Conservation (phyloP, 2,113 vertebrate genomes). For the Dendropsophus ebraccatus region DNA sequence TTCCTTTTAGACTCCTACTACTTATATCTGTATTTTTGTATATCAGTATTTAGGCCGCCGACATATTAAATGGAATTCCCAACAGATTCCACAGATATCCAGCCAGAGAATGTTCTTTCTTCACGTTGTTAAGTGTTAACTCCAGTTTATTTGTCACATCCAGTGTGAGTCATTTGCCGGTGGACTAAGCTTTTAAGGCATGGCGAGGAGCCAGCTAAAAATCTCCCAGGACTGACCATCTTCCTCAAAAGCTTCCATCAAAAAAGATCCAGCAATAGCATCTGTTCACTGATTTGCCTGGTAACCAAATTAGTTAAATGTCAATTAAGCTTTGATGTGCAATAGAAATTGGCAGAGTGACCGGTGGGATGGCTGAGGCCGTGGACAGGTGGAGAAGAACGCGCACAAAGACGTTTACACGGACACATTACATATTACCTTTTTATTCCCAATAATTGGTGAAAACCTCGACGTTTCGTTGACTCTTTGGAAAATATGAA, state of each 20-base stretch:
- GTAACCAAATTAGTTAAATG: slow-evolving; percentile 58
- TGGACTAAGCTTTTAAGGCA: slow-evolving; percentile 53
- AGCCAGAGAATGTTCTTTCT: background rate
- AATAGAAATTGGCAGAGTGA: slow-evolving; percentile 53
- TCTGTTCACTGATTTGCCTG: slow-evolving; percentile 56
- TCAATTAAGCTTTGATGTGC: slow-evolving; percentile 58
- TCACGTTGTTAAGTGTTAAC: background rate
- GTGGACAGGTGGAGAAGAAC: slow-evolving; percentile 19
- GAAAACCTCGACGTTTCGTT: background rate
- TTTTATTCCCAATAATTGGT: background rate
- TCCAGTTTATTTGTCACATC: slow-evolving; percentile 30
- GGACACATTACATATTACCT: background rate
- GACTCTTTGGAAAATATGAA: background rate
- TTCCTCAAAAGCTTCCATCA: slow-evolving; percentile 49
- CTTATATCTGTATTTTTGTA: background rate
- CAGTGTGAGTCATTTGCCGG: slow-evolving; percentile 39
- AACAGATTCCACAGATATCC: background rate
- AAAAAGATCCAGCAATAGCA: slow-evolving; percentile 41
- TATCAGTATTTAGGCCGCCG: background rate
- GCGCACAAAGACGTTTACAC: background rate
- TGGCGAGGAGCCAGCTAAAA: slow-evolving; percentile 44
- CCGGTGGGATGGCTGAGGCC: slow-evolving; percentile 36
- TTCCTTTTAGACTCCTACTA: background rate
- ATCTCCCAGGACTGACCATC: slow-evolving; percentile 48
- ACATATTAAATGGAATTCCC: background rate